phyloP scores from a whole-genome alignment of 2,113 vertebrate species.

The Otolemur garnettii region DNA sequence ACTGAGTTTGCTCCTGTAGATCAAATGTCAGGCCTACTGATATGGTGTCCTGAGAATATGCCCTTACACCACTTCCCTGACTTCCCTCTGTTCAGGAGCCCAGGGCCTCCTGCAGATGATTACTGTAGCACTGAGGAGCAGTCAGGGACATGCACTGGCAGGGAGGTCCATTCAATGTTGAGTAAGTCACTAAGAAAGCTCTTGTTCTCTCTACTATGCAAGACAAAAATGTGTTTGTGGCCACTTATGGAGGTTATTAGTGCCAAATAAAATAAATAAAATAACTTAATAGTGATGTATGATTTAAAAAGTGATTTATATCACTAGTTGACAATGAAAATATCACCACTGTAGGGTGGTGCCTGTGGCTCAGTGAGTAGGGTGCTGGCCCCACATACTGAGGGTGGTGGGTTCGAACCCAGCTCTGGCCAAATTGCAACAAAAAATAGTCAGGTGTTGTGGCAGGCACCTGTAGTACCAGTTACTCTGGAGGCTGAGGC shows the following conservation, averaged over 20 bases:
- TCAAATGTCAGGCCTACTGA: not conserved
- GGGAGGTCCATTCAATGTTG: not conserved
- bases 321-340: not conserved
- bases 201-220: not conserved
- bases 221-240: not conserved
- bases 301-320: not conserved
- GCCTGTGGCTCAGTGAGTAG: too few species aligned
- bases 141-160: not conserved
- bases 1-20: not conserved
- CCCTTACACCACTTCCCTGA: not conserved
- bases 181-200: not conserved
- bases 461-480: too few species aligned
- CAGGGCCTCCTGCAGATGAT: accelerated
- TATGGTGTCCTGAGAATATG: not conserved
- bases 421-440: too few species aligned
- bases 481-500: too few species aligned
- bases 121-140: not conserved
- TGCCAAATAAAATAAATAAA: slow-evolving; percentile 20
- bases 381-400: too few species aligned
- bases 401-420: too few species aligned
- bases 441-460: too few species aligned
- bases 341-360: too few species aligned
- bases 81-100: not conserved
- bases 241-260: not conserved
- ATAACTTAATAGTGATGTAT: not conserved